These are phyloP conservation scores for Aleiodes sp. DNA, from an alignment of 1,140 invertebrate genomes.

Conservation along the genomic window DNA sequence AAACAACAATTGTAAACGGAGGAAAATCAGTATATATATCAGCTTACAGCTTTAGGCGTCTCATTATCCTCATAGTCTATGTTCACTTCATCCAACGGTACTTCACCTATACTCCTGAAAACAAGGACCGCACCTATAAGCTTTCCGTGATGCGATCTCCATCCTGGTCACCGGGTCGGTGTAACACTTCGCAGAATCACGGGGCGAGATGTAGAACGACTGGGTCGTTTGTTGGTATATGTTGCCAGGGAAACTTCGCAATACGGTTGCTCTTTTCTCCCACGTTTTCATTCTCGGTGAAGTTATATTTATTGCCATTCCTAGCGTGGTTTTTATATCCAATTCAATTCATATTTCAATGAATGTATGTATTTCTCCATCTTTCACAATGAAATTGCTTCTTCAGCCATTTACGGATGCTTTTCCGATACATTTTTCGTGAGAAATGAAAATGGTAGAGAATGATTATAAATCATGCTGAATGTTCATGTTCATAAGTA, in stretches of 20 bases:
- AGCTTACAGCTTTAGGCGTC: background rate
- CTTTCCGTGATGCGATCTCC: constrained; percentile 6
- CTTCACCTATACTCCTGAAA: background rate
- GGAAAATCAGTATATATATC: background rate
- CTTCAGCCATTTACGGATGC: too few relatives aligned
- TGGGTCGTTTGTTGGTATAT: background rate
- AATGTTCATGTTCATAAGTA: too few relatives aligned
- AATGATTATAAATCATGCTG: too few relatives aligned
- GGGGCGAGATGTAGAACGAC: background rate
- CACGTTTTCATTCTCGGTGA: constrained; percentile 6
- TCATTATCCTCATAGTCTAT: background rate
- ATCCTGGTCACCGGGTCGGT: constrained; percentile 15
- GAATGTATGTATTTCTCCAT: too few relatives aligned
- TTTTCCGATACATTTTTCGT: too few relatives aligned
- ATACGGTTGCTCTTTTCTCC: background rate
- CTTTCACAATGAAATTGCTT: too few relatives aligned
- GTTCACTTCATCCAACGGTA: background rate
- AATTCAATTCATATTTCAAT: too few relatives aligned
- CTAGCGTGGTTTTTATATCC: too few relatives aligned
- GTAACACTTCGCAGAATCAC: constrained; percentile 21
- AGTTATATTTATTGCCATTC: background rate
- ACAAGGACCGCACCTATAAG: constrained; percentile 20
- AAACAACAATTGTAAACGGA: background rate
- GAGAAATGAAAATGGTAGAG: too few relatives aligned
- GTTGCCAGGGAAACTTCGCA: background rate